These are phyloP conservation scores for Medauroidea extradentata DNA, from an alignment of 1,140 invertebrate species.

Conservation along the genomic window DNA sequence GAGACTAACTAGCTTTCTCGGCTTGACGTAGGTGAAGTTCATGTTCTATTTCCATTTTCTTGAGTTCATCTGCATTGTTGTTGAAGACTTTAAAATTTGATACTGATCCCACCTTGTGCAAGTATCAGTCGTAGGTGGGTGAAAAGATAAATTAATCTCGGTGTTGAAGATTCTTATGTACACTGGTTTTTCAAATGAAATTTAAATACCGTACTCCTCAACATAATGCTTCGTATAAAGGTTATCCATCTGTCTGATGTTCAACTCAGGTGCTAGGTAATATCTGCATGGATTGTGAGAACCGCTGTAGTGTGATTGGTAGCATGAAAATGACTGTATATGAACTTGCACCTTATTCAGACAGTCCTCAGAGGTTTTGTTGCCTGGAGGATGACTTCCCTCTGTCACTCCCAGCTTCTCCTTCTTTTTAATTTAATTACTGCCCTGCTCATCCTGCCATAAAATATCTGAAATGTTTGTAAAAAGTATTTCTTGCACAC, in stretches of 20 bases:
- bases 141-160: constrained; percentile 27
- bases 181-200: constrained; percentile 19
- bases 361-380: constrained; percentile 23
- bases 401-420: constrained; percentile 14
- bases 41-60: constrained; percentile 8
- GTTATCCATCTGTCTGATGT: constrained; percentile 25
- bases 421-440: constrained; percentile 22
- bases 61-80: background rate
- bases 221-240: constrained; percentile 23
- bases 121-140: constrained; percentile 26
- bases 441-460: constrained; percentile 19
- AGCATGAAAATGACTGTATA: constrained; percentile 24
- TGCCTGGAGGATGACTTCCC: constrained; percentile 23
- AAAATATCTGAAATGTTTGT: constrained; percentile 28
- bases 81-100: background rate
- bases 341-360: constrained; percentile 24
- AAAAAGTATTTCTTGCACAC: constrained; percentile 26
- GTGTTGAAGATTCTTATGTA: constrained; percentile 27
- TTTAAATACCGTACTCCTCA: constrained; percentile 10
- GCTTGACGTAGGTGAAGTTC: constrained; percentile 21
- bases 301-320: constrained; percentile 28
- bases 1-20: constrained; percentile 25
- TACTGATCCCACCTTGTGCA: constrained; percentile 20
- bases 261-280: constrained; percentile 25
- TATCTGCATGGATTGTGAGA: constrained; percentile 25